Evolutionary conservation across 2,888 invertebrate genomes (phyloP), one percentile per base, ranked within the genome.

Genomic region (Pinctada fucata): DNA sequence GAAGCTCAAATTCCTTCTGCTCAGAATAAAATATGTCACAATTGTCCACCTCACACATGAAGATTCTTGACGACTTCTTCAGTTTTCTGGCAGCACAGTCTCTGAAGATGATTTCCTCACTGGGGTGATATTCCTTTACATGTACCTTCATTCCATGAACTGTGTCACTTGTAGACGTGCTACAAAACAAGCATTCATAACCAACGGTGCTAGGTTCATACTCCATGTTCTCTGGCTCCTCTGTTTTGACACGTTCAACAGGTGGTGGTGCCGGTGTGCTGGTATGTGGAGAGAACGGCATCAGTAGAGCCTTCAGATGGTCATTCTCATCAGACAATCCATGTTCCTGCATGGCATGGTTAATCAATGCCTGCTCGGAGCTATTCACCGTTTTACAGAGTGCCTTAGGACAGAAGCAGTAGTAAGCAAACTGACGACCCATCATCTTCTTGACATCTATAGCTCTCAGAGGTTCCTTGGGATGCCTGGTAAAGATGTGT

Each of bases 141-240:
- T 89, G 89, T 48, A 78, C 74, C 68, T 87, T 87, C 84, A 89
- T 86, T 45, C 81, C 83, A 2, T 72, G 52, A 48, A 84, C 75
- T 8, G 80, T 76, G 66, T 70, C 75, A 3, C 82, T 76, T 16
- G 75, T 16, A 51, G 73, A 64, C 45, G 66, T 64, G 16, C 79
- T 74, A 63, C 86, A 85, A 70, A 83, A 84, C 65, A 85, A 66
- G 70, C 85, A 85, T 63, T 85, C 84, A 75, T 80, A 83, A 31
- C 63, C 68, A 10, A 65, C 66, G 16, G 71, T 58, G 68, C 51
- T 8, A 64, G 13, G 5, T 6, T 31, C 13, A 49, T 65, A 16
- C 49, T 67, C 3, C 47, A 10, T 13, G 6, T 3, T 10, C 2
- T 58, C n/a, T 3, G n/a, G n/a, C 6, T 71, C 72, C 47, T 72